Evolutionary conservation across 2,797 vertebrate genomes (phyloP), one percentile per base, ranked within the genome.

Genomic region (Xiphophorus birchmanni): DNA sequence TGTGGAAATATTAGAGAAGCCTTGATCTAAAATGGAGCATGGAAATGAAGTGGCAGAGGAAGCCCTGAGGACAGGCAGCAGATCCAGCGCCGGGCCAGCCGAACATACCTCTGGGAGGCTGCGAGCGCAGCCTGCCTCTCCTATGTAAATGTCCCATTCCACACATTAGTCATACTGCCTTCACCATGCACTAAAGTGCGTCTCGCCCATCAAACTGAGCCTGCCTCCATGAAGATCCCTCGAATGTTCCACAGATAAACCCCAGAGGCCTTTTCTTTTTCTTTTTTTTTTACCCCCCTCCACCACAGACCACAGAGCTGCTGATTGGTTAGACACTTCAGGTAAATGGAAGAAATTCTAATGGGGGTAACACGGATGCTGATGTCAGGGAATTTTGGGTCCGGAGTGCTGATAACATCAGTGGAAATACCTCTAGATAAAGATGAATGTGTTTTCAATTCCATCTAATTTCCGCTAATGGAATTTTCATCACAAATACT

Each of bases 11-110:
- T 94, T 95, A 95, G 89, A 94, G 92, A 90, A 94, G 94, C 93
- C 94, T 95, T 95, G 95, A 95, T 95, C 94, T 94, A 95, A 95
- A 95, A 94, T 94, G 92, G 93, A 95, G 94, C 94, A 95, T 95
- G 94, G 93, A 96, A 95, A 95, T 95, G 92, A 96, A 94, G 93
- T 93, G 93, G 93, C 94, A 94, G 94, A 91, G 92, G 89, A 91
- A 95, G 93, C 93, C 95, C 95, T 83, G 92, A 95, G 94, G 95
- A 94, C 92, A 93, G 90, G 91, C 92, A 89, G 92, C 90, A 90
- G 89, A 93, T 91, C 91, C 93, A 91, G 90, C n/a, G 82, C 89
- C 85, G 91, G 91, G 92, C 89, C 91, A 86, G 88, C 87, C 91
- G 82, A 90, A 91, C 90, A 84, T 92, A 95, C 95, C 95, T 95